Base-by-base conservation (phyloP, 2,888 invertebrate species). In the Cheilosia variabilis region DNA sequence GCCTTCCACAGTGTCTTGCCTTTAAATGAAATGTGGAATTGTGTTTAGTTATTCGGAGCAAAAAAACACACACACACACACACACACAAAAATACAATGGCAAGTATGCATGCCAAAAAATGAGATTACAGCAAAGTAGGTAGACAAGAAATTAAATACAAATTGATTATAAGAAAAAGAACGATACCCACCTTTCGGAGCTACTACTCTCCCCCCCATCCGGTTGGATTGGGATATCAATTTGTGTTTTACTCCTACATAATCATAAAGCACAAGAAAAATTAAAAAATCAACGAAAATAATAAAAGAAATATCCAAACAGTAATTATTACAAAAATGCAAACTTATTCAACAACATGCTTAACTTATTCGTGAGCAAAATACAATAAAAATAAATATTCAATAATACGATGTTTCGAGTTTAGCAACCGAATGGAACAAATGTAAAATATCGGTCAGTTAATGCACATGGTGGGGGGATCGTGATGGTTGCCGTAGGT, bases 1-100 rank as follows among this genome's bases (percentile, higher is more conserved):
- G 90, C 95, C 95, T 90, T 95, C 95, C 90, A 94, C 94, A 10
- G 95, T 95, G 90, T 95, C 95, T 91, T 94, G 93, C 95, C 95
- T 95, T 88, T 86, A 88, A 88, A 72, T 27, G 65, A 71, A 72
- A 47, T 69, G 52, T 55, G 52, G 6, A 19, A 68, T 57, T 47
- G 4, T 47, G 19, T 27, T n/a, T 22, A 53, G 2, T 3, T 15
- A 15, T 3, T 19, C 15, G 31, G 9, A 31, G 31, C 43, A 27
- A 62, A 22, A 4, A 4, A 1, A 24, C 2, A 22, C 4, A 4
- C 6, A 4, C 3, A 24, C 2, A 22, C 4, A 4, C 6, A 24
- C 27, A 27, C 27, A 7, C 27, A 27, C 6, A 24, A 4, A 53
- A 7, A 22, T 19, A 13, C 1, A 52, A 52, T 22, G 0, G 13